phyloP scores from a whole-genome alignment of 1,140 invertebrate genomes.

The Chrysomallon squamiferum region DNA sequence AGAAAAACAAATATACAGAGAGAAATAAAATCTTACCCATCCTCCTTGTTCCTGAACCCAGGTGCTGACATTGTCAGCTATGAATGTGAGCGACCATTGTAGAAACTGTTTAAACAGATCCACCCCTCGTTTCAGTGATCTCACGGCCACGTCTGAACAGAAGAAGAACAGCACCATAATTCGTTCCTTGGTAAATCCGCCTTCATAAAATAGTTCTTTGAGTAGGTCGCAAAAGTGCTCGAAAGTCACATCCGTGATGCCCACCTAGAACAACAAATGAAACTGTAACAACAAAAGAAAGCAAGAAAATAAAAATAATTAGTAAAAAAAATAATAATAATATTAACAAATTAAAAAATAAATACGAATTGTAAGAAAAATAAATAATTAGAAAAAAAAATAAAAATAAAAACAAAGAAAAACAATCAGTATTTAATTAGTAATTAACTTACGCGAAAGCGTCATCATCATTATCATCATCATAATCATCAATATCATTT shows the following conservation, averaged over 20 bases:
- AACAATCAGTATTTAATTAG: too few relatives aligned
- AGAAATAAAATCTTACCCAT: background rate
- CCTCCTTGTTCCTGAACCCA: background rate
- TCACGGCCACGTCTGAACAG: conserved; percentile 62
- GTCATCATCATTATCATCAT: too few relatives aligned
- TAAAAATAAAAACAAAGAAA: too few relatives aligned
- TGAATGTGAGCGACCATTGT: background rate
- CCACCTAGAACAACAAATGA: conserved; percentile 31
- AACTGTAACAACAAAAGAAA: background rate
- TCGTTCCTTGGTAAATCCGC: conserved; percentile 55
- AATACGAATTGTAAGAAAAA: too few relatives aligned
- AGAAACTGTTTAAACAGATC: background rate
- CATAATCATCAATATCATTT: too few relatives aligned
- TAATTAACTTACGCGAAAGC: too few relatives aligned
- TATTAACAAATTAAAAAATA: too few relatives aligned
- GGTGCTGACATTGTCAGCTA: background rate
- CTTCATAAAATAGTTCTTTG: conserved; percentile 33
- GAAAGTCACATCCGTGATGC: conserved; percentile 21
- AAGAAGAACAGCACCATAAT: conserved; percentile 64
- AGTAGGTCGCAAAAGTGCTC: conserved; percentile 42
- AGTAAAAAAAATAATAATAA: too few relatives aligned
- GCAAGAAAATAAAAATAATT: too few relatives aligned
- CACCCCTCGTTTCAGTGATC: conserved; percentile 23
- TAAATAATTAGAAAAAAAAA: too few relatives aligned
- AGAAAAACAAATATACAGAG: background rate